Evolutionary conservation across 2,888 invertebrate genomes (phyloP), one percentile per base, ranked within the genome.

Genomic region (Elegia similella): DNA sequence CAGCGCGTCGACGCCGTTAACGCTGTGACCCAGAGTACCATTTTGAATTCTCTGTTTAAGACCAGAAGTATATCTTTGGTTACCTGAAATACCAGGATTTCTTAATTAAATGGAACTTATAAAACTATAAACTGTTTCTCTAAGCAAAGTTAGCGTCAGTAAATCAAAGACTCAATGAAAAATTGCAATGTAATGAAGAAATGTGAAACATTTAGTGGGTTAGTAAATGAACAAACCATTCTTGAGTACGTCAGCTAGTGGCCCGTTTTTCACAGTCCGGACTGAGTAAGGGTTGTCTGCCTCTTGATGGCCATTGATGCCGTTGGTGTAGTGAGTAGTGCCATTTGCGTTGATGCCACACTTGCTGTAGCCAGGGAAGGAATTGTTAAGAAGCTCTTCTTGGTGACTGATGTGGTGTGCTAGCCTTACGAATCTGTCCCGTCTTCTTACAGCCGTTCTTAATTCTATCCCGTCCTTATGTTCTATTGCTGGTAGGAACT

Each of bases 371-470:
- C 55, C 16, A 55, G 56, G 17, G 59, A 46, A 53, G 60, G 60
- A 57, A 58, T 78, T 82, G 53, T 84, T 88, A 7, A 88, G 67
- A 61, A 90, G 72, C 84, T 96, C 96, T 76, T 96, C 93, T 76
- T 96, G 97, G 72, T 97, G 96, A 73, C 94, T 94, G 72, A 96
- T 95, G 74, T 97, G 96, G 75, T 95, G 96, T 57, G 96, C 94
- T 77, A 97, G 97, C 62, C 97, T 93, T 69, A 97, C 96, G 48
- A 95, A 96, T 63, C 97, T 93, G 75, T 97, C 97, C 61, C 97
- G 92, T 61, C 97, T 92, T 70, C 95, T 93, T 62, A 97, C 88
- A 55, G 96, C 96, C 47, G 97, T 95, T 30, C 95, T 97, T 30
- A 97, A 94, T 69, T 96, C 97, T 73, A 95, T 95, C 72, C 81